Percentiles rank a stretch among this genome's conserved stretches.
These are phyloP conservation scores for Corbicula japonica DNA, from an alignment of 2,888 invertebrate species.

Conservation along the genomic window DNA sequence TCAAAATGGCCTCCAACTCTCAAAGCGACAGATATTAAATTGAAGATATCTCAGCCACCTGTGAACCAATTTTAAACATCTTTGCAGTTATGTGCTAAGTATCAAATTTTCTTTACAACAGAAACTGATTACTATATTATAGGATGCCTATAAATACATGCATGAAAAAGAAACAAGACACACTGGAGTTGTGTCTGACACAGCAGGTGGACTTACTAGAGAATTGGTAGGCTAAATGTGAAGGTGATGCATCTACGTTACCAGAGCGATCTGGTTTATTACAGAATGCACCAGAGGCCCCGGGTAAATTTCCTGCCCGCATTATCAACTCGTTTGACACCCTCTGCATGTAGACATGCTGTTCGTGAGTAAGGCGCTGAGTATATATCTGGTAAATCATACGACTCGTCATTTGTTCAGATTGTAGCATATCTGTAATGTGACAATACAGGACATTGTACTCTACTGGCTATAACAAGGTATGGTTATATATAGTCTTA, in stretches of 20 bases:
- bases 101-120: too few species aligned
- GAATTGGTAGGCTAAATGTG: constrained; percentile 83
- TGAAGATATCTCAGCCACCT: too few species aligned
- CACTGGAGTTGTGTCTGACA: too few species aligned
- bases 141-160: too few species aligned
- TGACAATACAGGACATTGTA: too few species aligned
- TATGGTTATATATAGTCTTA: constrained; percentile 72
- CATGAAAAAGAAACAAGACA: too few species aligned
- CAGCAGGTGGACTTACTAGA: constrained; percentile 85
- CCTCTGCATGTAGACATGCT: constrained; percentile 82
- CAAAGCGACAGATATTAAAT: too few species aligned
- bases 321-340: constrained; percentile 81
- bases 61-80: too few species aligned
- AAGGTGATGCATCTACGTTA: constrained; percentile 76
- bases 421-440: constrained; percentile 80
- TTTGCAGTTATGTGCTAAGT: too few species aligned
- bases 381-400: constrained; percentile 84
- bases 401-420: constrained; percentile 82
- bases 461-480: too few species aligned
- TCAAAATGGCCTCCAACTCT: too few species aligned
- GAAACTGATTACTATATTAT: too few species aligned
- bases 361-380: constrained; percentile 81
- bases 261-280: constrained; percentile 77
- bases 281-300: constrained; percentile 26
- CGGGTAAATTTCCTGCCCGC: constrained; percentile 63